Conservation (phyloP, 2,113 vertebrate species). For the Lepisosteus osseus region DNA sequence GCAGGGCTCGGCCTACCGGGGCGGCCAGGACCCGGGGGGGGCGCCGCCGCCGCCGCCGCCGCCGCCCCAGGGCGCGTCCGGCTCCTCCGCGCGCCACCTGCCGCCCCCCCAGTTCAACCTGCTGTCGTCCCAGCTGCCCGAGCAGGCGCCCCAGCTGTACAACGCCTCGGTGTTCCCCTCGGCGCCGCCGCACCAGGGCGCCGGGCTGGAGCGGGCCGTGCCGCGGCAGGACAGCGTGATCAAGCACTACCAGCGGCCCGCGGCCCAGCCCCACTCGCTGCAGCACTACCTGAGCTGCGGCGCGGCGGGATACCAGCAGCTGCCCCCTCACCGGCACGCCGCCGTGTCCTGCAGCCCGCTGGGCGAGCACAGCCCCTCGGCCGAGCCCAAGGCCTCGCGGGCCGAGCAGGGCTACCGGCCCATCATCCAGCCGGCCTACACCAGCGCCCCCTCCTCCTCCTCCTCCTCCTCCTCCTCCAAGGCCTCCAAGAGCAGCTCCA, state of each 20-base stretch:
- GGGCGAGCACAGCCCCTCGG: constrained; percentile 82
- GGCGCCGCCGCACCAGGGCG: constrained; percentile 70
- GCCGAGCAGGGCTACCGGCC: constrained; percentile 79
- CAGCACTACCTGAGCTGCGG: constrained; percentile 92
- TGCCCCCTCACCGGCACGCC: constrained; percentile 69
- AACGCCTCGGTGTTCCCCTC: constrained; percentile 83
- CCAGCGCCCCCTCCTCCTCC: constrained; percentile 45
- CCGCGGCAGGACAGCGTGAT: constrained; percentile 90
- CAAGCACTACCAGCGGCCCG: constrained; percentile 91
- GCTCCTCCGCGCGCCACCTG: constrained; percentile 75
- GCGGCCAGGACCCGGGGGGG: constrained; percentile 63
- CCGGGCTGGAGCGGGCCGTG: constrained; percentile 76
- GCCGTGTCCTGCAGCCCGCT: constrained; percentile 84
- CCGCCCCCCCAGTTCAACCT: constrained; percentile 89
- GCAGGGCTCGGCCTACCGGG: constrained; percentile 67
- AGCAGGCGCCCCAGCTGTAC: constrained; percentile 81
- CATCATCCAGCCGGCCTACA: constrained; percentile 84
- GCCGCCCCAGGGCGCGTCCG: constrained; percentile 60
- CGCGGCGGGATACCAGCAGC: constrained; percentile 82
- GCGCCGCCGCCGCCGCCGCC: constrained; percentile 41
- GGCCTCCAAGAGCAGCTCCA: constrained; percentile 69
- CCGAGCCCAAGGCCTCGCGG: constrained; percentile 59
- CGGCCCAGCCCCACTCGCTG: constrained; percentile 78
- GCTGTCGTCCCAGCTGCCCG: constrained; percentile 80
- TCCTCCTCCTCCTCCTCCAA: constrained; percentile 61